Percentiles rank a stretch among this genome's conserved stretches.
phyloP scores from a whole-genome alignment of 2,797 vertebrate genomes.

The Tenualosa ilisha region DNA sequence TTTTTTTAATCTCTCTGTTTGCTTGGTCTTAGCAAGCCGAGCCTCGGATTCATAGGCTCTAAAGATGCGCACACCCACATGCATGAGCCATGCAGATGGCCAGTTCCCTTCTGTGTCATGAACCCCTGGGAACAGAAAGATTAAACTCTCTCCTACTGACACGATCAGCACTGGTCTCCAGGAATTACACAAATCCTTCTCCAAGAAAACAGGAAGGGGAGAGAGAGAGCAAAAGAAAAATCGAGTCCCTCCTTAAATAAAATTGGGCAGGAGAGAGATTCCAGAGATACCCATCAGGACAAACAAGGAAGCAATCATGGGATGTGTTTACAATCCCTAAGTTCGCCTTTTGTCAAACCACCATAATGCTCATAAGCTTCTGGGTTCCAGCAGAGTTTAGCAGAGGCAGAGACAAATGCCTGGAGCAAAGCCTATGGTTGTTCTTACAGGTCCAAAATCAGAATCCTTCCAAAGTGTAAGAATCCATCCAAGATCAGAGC shows the following conservation, averaged over 20 bases:
- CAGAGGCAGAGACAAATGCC: neutral
- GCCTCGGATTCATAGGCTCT: neutral
- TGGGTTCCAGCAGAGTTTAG: neutral
- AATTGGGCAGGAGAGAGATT: neutral
- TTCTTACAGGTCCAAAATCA: neutral
- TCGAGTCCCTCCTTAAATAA: constrained; percentile 14
- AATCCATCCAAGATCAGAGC: constrained; percentile 8
- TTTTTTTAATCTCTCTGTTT: neutral
- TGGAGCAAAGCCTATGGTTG: neutral
- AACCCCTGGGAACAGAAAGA: constrained; percentile 9
- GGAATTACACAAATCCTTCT: constrained; percentile 19
- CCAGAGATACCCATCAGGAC: constrained; percentile 10
- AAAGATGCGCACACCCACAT: neutral
- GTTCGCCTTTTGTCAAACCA: constrained; percentile 18
- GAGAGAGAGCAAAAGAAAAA: neutral
- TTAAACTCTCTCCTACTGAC: constrained; percentile 23
- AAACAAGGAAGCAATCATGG: constrained; percentile 4
- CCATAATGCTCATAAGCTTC: constrained; percentile 18
- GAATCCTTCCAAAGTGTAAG: neutral
- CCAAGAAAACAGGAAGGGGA: too few species aligned
- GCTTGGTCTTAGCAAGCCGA: neutral
- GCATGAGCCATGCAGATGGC: constrained; percentile 18
- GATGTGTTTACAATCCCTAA: constrained; percentile 18
- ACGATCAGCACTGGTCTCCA: neutral
- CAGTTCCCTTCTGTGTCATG: constrained; percentile 22